Evolutionary conservation across 2,888 invertebrate genomes (phyloP).

Genomic region (Uloborus plumipes): DNA sequence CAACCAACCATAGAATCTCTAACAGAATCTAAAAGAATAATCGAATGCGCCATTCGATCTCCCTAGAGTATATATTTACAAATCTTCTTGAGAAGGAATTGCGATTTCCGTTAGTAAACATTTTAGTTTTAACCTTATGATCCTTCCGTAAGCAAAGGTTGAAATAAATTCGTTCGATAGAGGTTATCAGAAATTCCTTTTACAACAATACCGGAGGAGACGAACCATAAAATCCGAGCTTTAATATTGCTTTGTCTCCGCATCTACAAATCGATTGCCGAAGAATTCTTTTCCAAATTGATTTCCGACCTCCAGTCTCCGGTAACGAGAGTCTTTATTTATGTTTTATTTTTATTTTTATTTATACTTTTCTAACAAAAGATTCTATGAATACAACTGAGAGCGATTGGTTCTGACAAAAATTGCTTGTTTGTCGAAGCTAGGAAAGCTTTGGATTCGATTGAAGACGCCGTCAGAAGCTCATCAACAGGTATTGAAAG

Average conservation of each 20-base stretch:
- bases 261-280: conserved; percentile 8
- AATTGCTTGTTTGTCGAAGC: background rate
- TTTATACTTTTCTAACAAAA: background rate
- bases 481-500: conserved; percentile 5
- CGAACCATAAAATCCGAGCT: conserved; percentile 26
- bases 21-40: no score
- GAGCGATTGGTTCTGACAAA: conserved; percentile 1
- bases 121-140: no score
- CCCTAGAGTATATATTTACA: no score
- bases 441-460: conserved; percentile 4
- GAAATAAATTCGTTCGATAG: conserved; percentile 4
- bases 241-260: conserved; percentile 14
- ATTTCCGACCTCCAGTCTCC: conserved; percentile 19
- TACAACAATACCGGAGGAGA: conserved; percentile 13
- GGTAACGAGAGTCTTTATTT: conserved; percentile 13
- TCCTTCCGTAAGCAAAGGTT: no score
- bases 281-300: conserved; percentile 26
- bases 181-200: conserved; percentile 15
- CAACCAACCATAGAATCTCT: no score
- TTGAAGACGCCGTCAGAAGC: background rate
- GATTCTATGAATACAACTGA: conserved; percentile 17
- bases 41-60: no score
- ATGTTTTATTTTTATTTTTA: no score
- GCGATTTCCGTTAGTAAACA: no score
- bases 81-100: no score